These are phyloP conservation scores for Campylomormyrus numenius DNA, from an alignment of 2,113 vertebrate species.

Conservation along the genomic window DNA sequence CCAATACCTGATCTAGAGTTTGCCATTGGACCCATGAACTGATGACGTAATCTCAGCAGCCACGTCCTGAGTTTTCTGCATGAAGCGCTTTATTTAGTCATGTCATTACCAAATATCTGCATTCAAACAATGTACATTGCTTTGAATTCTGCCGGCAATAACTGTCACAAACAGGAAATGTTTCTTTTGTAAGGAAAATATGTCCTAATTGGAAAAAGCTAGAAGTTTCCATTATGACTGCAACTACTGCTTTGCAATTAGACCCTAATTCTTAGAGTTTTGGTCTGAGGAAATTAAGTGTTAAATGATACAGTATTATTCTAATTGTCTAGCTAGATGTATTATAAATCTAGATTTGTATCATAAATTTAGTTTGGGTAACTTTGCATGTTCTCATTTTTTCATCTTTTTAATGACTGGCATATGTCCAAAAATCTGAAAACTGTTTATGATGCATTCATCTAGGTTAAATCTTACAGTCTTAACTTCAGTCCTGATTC, in stretches of 20 bases:
- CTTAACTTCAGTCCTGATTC: neutral
- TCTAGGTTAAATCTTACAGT: neutral
- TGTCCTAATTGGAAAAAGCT: slow-evolving; percentile 47
- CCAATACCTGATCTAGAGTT: slow-evolving; percentile 22
- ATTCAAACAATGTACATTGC: slow-evolving; percentile 28
- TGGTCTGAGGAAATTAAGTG: slow-evolving; percentile 38
- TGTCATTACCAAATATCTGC: slow-evolving; percentile 38
- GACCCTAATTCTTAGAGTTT: slow-evolving; percentile 39
- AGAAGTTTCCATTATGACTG: slow-evolving; percentile 32
- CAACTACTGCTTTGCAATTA: slow-evolving; percentile 24
- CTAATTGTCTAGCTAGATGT: slow-evolving; percentile 35
- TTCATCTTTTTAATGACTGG: neutral
- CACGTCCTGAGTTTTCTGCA: neutral
- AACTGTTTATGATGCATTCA: neutral
- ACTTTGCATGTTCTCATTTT: neutral
- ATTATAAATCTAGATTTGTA: slow-evolving; percentile 3
- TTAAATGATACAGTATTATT: slow-evolving; percentile 44
- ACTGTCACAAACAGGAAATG: slow-evolving; percentile 43
- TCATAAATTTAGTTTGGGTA: neutral
- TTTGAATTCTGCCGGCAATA: slow-evolving; percentile 30
- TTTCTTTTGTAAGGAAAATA: slow-evolving; percentile 41
- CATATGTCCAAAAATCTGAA: neutral
- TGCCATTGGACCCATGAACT: slow-evolving; percentile 30
- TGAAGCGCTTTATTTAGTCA: slow-evolving; percentile 14
- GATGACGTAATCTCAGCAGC: neutral